Conservation (phyloP, 2,888 invertebrate genomes). For the Andrena chrysosceles region DNA sequence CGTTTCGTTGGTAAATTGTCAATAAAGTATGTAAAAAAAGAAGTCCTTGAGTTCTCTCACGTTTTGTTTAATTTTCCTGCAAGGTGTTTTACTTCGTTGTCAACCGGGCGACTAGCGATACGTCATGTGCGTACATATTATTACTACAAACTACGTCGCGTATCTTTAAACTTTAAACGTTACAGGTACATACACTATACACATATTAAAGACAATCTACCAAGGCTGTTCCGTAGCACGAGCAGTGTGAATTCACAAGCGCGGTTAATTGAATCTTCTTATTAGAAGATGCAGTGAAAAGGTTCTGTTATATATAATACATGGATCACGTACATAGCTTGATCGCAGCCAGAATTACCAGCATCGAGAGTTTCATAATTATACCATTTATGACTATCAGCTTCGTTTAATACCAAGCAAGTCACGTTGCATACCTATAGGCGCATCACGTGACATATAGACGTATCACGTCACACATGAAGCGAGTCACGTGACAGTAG, state of each 20-base stretch:
- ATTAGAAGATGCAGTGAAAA: background rate
- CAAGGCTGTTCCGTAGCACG: constrained; percentile 25
- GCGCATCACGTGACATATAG: background rate
- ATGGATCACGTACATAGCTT: background rate
- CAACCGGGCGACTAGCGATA: constrained; percentile 14
- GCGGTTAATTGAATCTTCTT: constrained; percentile 34
- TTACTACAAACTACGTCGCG: constrained; percentile 37
- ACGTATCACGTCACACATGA: background rate
- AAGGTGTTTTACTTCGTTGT: background rate
- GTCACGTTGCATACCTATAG: background rate
- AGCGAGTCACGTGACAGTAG: background rate
- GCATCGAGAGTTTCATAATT: background rate
- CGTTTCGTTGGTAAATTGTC: background rate
- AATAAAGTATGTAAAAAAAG: background rate
- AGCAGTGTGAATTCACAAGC: constrained; percentile 5
- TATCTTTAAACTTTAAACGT: constrained; percentile 17
- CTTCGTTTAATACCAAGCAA: background rate
- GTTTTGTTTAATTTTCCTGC: constrained; percentile 16
- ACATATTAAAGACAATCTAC: constrained; percentile 5
- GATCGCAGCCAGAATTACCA: background rate
- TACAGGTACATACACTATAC: background rate
- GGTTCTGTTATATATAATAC: background rate
- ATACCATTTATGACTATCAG: background rate
- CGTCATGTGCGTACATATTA: constrained; percentile 41
- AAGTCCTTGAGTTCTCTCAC: background rate